phyloP scores from a whole-genome alignment of 2,888 invertebrate species.

The Scotopteryx bipunctaria region DNA sequence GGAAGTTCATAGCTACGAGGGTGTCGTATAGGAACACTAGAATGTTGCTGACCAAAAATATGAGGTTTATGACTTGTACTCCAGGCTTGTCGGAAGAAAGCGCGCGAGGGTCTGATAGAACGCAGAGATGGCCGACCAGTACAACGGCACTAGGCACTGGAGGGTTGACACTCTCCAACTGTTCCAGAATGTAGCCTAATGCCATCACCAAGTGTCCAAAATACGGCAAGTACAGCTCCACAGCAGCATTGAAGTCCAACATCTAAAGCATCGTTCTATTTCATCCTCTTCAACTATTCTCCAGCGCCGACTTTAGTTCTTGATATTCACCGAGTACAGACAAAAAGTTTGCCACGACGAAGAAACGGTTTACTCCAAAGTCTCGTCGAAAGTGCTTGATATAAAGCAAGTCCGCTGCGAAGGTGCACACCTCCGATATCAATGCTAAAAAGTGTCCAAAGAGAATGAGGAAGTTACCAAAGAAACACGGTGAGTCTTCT shows the following conservation, averaged over 20 bases:
- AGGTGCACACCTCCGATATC: slow-evolving; percentile 39
- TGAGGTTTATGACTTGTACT: slow-evolving; percentile 54
- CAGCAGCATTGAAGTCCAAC: slow-evolving; percentile 41
- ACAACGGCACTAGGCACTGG: slow-evolving; percentile 69
- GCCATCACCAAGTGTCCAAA: slow-evolving; percentile 67
- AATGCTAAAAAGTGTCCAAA: slow-evolving; percentile 45
- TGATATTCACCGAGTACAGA: slow-evolving; percentile 51
- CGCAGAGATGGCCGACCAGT: slow-evolving; percentile 62
- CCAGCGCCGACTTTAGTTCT: slow-evolving; percentile 40
- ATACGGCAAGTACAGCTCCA: slow-evolving; percentile 56
- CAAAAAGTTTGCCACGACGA: slow-evolving; percentile 49
- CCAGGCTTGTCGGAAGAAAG: slow-evolving; percentile 50
- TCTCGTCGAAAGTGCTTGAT: slow-evolving; percentile 34
- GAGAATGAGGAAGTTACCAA: slow-evolving; percentile 44
- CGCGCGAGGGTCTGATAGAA: slow-evolving; percentile 56
- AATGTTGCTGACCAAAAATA: slow-evolving; percentile 61
- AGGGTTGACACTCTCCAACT: slow-evolving; percentile 51
- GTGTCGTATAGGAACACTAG: slow-evolving; percentile 64
- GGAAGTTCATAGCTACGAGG: slow-evolving; percentile 35
- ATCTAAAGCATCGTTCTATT: slow-evolving; percentile 40
- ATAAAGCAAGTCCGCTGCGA: slow-evolving; percentile 40
- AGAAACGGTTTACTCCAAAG: slow-evolving; percentile 43
- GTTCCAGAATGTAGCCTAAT: slow-evolving; percentile 67
- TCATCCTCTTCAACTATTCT: slow-evolving; percentile 16
- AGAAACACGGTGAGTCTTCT: slow-evolving; percentile 31